Evolutionary conservation across 1,140 invertebrate genomes (phyloP).

Genomic region (Metaphire vulgaris): DNA sequence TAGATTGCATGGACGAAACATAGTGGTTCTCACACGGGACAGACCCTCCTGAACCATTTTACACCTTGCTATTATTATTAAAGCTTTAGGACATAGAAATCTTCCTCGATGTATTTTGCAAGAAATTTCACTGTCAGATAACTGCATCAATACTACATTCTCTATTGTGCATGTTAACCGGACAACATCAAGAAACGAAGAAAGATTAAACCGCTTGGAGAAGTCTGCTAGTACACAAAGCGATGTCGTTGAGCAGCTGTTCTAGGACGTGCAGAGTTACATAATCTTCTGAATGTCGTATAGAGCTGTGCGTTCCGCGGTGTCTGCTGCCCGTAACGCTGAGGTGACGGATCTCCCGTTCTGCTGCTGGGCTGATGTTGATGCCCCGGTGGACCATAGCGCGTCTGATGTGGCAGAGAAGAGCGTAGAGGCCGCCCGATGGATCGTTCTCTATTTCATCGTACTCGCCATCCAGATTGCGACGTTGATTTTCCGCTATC

Average conservation of each 20-base stretch:
- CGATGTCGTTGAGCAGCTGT: background rate
- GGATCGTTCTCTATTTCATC: background rate
- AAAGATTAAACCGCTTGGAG: too few species aligned
- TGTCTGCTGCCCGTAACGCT: background rate
- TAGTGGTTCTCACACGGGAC: too few species aligned
- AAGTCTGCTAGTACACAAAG: too few species aligned
- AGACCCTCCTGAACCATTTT: too few species aligned
- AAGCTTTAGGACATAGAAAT: too few species aligned
- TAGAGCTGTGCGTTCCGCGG: background rate
- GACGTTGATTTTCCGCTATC: background rate
- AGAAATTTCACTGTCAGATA: too few species aligned
- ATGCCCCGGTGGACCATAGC: background rate
- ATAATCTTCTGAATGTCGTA: background rate
- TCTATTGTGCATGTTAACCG: too few species aligned
- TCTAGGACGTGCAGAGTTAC: background rate
- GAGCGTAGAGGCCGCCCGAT: background rate
- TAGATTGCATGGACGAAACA: too few species aligned
- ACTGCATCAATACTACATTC: too few species aligned
- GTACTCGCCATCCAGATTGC: background rate
- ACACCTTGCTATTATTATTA: too few species aligned
- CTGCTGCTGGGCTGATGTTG: background rate
- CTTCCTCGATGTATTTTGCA: too few species aligned
- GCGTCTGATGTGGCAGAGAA: background rate
- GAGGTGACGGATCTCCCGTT: background rate
- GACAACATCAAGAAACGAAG: too few species aligned